These are phyloP conservation scores for Ectemnius cavifrons DNA, from an alignment of 2,888 invertebrate genomes.

Conservation along the genomic window DNA sequence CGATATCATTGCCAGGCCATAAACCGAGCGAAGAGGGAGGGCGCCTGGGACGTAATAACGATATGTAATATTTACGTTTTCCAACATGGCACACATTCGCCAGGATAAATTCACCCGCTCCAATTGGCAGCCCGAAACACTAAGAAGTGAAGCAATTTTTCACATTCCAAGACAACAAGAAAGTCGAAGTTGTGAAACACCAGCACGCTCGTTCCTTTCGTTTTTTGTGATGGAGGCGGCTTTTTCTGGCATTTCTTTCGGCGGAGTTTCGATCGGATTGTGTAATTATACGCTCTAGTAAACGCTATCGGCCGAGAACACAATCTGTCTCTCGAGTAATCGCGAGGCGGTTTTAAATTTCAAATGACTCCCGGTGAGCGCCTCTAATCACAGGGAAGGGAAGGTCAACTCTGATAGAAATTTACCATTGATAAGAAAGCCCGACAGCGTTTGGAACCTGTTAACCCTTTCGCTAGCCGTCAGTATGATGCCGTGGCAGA, in stretches of 20 bases:
- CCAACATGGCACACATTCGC: conserved; percentile 6
- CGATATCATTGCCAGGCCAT: conserved; percentile 48
- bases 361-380: background rate
- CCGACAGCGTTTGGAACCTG: conserved; percentile 24
- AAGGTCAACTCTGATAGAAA: conserved; percentile 15
- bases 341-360: conserved; percentile 15
- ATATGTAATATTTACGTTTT: background rate
- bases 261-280: background rate
- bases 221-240: too few species aligned
- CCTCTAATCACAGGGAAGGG: background rate
- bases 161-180: too few species aligned
- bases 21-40: conserved; percentile 41
- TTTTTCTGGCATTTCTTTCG: background rate
- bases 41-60: background rate
- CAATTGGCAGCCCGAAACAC: too few species aligned
- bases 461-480: background rate
- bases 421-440: conserved; percentile 32
- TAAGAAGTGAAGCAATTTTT: too few species aligned
- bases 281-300: too few species aligned
- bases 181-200: too few species aligned
- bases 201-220: too few species aligned
- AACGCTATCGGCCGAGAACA: too few species aligned
- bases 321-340: too few species aligned
- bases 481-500: too few species aligned
- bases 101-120: too few species aligned